Conservation (phyloP, 2,797 vertebrate genomes). For the Columba guinea region DNA sequence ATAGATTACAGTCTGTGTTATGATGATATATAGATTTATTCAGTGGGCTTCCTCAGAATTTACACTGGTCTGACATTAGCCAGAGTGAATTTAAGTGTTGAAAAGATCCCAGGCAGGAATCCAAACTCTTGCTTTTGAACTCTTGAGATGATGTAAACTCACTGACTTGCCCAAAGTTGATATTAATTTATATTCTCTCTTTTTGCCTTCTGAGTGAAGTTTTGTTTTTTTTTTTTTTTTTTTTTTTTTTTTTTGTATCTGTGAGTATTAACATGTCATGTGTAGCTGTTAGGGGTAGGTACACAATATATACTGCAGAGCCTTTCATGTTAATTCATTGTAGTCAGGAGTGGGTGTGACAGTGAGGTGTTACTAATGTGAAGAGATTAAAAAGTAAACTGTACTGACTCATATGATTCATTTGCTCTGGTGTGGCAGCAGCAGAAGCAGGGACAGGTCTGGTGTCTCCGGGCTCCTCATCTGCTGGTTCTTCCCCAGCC, state of each 20-base stretch:
- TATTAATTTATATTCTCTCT: background rate
- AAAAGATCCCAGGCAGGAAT: background rate
- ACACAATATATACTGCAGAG: background rate
- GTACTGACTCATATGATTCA: accelerated
- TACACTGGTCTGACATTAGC: background rate
- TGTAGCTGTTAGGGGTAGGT: background rate
- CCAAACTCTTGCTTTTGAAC: background rate
- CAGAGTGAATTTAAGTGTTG: background rate
- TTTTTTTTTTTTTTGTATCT: background rate
- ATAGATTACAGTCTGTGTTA: background rate
- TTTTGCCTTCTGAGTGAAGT: background rate
- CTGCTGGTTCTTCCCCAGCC: background rate
- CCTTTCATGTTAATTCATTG: background rate
- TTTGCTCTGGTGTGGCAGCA: background rate
- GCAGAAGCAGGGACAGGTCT: background rate
- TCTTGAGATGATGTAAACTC: background rate
- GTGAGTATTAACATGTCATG: background rate
- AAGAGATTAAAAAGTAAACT: background rate
- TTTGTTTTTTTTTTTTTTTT: background rate
- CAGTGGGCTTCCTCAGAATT: background rate
- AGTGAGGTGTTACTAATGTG: background rate
- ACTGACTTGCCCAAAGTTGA: background rate
- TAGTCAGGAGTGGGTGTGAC: background rate
- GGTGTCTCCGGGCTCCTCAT: background rate
- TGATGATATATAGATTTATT: background rate